These are phyloP conservation scores for Cantharis nigra DNA, from an alignment of 2,888 invertebrate genomes.

Conservation along the genomic window DNA sequence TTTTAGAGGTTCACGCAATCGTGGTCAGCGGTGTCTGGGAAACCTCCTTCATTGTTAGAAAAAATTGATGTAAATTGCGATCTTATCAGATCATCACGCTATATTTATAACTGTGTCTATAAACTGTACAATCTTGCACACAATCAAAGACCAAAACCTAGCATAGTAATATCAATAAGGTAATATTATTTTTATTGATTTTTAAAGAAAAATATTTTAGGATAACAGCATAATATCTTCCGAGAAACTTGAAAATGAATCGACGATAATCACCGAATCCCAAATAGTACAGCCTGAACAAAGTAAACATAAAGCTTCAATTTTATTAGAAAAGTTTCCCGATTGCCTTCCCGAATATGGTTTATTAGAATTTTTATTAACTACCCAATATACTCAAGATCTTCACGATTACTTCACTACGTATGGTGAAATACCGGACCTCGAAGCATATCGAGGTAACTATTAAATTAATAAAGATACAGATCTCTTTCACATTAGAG, in stretches of 20 bases:
- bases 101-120: slow-evolving; percentile 32
- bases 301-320: background rate
- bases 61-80: slow-evolving; percentile 49
- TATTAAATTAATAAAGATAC: background rate
- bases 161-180: background rate
- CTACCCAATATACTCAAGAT: slow-evolving; percentile 54
- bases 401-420: slow-evolving; percentile 49
- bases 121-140: slow-evolving; percentile 38
- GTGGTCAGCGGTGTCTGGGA: slow-evolving; percentile 42
- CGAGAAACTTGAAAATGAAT: background rate
- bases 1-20: slow-evolving; percentile 34
- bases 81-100: slow-evolving; percentile 19
- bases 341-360: slow-evolving; percentile 59
- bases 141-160: background rate
- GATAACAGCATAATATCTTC: background rate
- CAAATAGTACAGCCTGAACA: background rate
- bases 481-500: background rate
- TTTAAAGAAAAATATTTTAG: background rate
- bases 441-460: slow-evolving; percentile 42
- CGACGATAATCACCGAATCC: background rate
- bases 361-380: slow-evolving; percentile 56
- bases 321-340: slow-evolving; percentile 35
- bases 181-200: background rate
- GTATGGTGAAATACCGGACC: slow-evolving; percentile 54
- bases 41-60: slow-evolving; percentile 58